A percentile compares a stretch with the other conserved stretches of the same genome.
phyloP scores from a whole-genome alignment of 92 coral and sea anemone genomes.

The Muricea muricata region DNA sequence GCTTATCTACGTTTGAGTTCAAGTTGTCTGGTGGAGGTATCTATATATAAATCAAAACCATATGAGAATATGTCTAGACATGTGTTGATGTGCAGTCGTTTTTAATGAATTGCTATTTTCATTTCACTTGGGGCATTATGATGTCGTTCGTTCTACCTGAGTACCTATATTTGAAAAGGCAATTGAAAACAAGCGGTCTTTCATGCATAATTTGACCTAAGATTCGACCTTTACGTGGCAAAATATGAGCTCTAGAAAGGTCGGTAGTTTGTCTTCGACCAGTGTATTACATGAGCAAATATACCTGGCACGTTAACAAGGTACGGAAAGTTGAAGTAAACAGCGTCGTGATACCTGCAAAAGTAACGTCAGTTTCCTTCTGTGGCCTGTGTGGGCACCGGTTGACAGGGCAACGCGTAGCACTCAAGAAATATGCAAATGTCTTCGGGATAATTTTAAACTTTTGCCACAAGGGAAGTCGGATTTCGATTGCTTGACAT shows the following conservation, averaged over 20 bases:
- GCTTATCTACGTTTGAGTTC: too few species aligned
- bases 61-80: too few species aligned
- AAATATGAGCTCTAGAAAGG: not conserved
- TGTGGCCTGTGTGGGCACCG: not conserved
- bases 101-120: too few species aligned
- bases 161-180: not conserved
- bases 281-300: not conserved
- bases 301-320: not conserved
- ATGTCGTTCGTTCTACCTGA: not conserved
- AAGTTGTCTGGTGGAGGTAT: too few species aligned
- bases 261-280: not conserved
- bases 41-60: too few species aligned
- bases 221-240: not conserved
- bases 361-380: not conserved
- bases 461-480: conserved; percentile 18
- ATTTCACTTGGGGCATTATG: too few species aligned
- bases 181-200: not conserved
- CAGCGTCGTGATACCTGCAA: not conserved
- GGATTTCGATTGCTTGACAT: not conserved
- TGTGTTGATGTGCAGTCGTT: too few species aligned
- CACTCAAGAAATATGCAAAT: conserved; percentile 36
- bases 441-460: conserved; percentile 1
- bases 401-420: conserved; percentile 40
- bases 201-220: not conserved
- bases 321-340: not conserved